Base-by-base conservation (phyloP, 2,113 vertebrate genomes). In the Chaetodon trifascialis region DNA sequence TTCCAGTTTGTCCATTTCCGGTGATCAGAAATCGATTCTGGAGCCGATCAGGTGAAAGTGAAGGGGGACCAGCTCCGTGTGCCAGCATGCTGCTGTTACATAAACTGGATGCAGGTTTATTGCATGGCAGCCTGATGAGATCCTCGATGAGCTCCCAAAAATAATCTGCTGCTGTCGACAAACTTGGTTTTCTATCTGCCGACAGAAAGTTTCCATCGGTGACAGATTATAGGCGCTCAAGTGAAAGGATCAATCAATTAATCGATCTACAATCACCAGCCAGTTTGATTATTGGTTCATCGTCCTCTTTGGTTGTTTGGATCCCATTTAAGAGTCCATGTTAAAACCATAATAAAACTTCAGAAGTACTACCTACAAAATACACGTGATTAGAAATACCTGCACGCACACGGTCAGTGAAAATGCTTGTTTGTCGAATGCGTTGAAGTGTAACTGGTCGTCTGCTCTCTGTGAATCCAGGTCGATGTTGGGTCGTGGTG, bases 401-500 rank as follows among this genome's bases (percentile, higher is more conserved):
- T 30, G 30, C 30, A 51, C 6, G 19, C 38, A 40, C 2, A 2
- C 30, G 3, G 30, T 30, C 30, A 30, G 30, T 30, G 30, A 30
- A 30, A 40, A 1, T 56, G n/a, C 15, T 19, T 46, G 4, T n/a
- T 54, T 15, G 23, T 46, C 0, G 2, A 40, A 55, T 55, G 38
- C 23, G 7, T 15, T 23, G 19, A 2, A 9, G 5, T 38, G 0
- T 62, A 51, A 56, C 23, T 34, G 60, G 11, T 40, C 47, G 11
- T 47, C 7, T 49, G 0, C 69, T 72, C 0, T 80, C 23, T 59
- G 0, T 54, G 4, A 1, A 16, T 49, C 17, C 66, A 97, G 97
- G 95, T 94, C 93, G 91, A 97, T 97, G 97, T 96, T 96, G 96
- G 96, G 96, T 90, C 96, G 96, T 21, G 96, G 97, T 56, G 95